Base-by-base conservation (phyloP, 1,140 invertebrate species). In the Euschistus heros region DNA sequence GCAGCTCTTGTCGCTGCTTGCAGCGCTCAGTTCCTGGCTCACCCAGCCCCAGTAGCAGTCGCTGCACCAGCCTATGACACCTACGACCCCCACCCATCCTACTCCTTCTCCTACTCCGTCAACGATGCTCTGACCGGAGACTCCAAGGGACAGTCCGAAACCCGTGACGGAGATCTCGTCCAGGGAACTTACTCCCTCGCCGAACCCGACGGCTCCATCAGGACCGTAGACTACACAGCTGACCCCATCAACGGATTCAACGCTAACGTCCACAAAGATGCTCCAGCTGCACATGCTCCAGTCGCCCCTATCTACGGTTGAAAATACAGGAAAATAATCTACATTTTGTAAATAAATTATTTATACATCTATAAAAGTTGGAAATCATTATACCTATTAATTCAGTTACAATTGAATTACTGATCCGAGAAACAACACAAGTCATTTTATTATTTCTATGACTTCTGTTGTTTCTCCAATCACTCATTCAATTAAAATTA, bases 91-190 rank as follows among this genome's bases (percentile, higher is more conserved):
- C 66, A 70, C 61, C 74, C 75, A 30, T 74, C 75, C 18, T 82
- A 82, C 68, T 72, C 75, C 47, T 82, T 76, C 71, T 77, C 78
- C 63, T 82, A 83, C 70, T 76, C 75, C n/a, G 79, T 82, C 2
- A 75, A 77, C 67, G 80, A 81, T 63, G 75, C 76, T 15, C 71
- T 76, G 44, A 80, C 79, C 3, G 77, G 77, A 30, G 80, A 82
- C 71, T 73, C 75, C 62, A 79, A 80, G 66, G 72, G 69, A 30
- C 77, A 79, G 65, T 76, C 74, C 72, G 78, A 79, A 68, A 71
- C 71, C 46, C 73, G 76, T 54, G 76, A 79, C 62, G 75, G 78
- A 24, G 75, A 76, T 65, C 74, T 78, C 0, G 78, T 80, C 13
- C 75, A 77, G 30, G 79, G 79, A 0, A 77, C 76, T 0, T 83